phyloP scores from a whole-genome alignment of 35 echinoderm and acorn worm species.

The Ptychodera flava region DNA sequence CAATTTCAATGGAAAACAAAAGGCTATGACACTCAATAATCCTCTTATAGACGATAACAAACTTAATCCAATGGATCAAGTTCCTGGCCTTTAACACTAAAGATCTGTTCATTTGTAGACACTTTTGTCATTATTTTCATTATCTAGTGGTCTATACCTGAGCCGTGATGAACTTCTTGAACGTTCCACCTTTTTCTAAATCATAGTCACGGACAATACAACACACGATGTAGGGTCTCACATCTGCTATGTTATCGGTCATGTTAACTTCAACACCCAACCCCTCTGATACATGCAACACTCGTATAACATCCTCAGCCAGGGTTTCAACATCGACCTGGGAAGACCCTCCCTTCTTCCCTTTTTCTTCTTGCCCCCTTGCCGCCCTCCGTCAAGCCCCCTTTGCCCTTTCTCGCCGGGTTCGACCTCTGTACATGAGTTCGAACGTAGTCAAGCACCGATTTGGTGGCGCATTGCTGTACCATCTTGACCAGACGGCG shows the following conservation, averaged over 20 bases:
- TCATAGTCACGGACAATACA: slow-evolving; percentile 70
- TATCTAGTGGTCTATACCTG: no score
- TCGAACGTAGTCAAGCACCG: slow-evolving; percentile 67
- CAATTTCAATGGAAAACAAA: no score
- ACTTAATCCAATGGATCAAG: no score
- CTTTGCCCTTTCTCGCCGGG: not conserved
- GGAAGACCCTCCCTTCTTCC: slow-evolving; percentile 31
- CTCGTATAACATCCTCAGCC: slow-evolving; percentile 27
- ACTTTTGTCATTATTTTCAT: no score
- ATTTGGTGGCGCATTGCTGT: slow-evolving; percentile 48
- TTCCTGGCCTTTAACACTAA: no score
- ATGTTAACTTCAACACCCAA: slow-evolving; percentile 42
- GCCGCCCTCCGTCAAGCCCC: not conserved
- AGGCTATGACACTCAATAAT: no score
- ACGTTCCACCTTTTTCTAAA: slow-evolving; percentile 41
- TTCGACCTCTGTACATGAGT: slow-evolving; percentile 4
- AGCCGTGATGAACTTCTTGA: slow-evolving; percentile 80
- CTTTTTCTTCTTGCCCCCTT: slow-evolving; percentile 30
- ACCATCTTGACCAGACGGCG: slow-evolving; percentile 64
- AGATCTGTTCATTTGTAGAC: no score
- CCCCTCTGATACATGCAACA: slow-evolving; percentile 35
- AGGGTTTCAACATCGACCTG: slow-evolving; percentile 35
- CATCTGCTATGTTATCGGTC: slow-evolving; percentile 34
- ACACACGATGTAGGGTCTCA: slow-evolving; percentile 82
- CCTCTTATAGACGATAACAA: no score